Conservation (phyloP, 2,888 invertebrate species). For the Xestia rhomboidea region DNA sequence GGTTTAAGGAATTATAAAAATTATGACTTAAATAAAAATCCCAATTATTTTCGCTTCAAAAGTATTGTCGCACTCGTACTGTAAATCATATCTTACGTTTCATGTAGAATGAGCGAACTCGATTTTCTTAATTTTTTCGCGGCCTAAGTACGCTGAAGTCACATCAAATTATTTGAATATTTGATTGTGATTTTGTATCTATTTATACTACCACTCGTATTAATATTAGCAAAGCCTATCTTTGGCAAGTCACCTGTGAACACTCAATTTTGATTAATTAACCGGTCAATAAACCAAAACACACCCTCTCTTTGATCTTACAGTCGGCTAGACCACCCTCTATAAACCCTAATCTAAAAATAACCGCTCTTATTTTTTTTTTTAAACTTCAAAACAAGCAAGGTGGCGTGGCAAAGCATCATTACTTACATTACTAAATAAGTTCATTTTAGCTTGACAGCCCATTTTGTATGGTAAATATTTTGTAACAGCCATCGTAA, state of each 20-base stretch:
- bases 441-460: slow-evolving; percentile 56
- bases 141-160: no score
- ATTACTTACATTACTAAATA: slow-evolving; percentile 46
- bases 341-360: slow-evolving; percentile 38
- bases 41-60: not conserved
- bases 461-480: slow-evolving; percentile 57
- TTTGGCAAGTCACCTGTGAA: not conserved
- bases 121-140: not conserved
- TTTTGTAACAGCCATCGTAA: slow-evolving; percentile 46
- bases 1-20: not conserved
- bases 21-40: not conserved
- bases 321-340: slow-evolving; percentile 6
- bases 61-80: not conserved
- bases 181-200: not conserved
- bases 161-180: no score
- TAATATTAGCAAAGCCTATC: not conserved
- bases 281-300: not conserved
- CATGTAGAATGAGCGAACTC: not conserved
- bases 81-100: not conserved
- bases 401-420: slow-evolving; percentile 35
- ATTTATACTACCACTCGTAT: not conserved
- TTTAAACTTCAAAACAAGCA: slow-evolving; percentile 44
- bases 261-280: not conserved
- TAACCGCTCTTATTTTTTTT: slow-evolving; percentile 34
- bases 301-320: slow-evolving; percentile 34